These are phyloP conservation scores for Puntigrus tetrazona DNA, from an alignment of 2,113 vertebrate genomes.

Conservation along the genomic window DNA sequence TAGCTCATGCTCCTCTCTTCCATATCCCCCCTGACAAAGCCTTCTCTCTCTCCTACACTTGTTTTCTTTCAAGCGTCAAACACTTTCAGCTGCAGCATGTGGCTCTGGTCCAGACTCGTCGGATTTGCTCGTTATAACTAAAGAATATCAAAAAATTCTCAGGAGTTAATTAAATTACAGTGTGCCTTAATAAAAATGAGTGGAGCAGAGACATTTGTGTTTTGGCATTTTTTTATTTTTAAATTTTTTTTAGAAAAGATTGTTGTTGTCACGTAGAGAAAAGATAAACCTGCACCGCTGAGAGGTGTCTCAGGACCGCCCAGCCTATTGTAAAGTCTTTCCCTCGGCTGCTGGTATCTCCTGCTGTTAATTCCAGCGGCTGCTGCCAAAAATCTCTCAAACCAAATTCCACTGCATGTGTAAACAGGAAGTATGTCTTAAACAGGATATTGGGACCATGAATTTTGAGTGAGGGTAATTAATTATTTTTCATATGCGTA, in stretches of 20 bases:
- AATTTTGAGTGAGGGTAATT: background rate
- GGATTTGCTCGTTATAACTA: conserved; percentile 53
- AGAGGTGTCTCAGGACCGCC: conserved; percentile 42
- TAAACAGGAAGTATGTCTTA: conserved; percentile 61
- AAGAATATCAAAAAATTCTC: conserved; percentile 56
- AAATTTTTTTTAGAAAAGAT: conserved; percentile 44
- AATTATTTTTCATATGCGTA: too few species aligned
- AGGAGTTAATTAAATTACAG: conserved; percentile 59
- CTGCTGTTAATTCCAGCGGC: conserved; percentile 61
- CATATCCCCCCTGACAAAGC: conserved; percentile 64
- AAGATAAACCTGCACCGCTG: conserved; percentile 56
- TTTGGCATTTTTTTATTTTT: conserved; percentile 48
- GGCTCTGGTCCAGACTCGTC: conserved; percentile 17
- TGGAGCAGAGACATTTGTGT: conserved; percentile 52
- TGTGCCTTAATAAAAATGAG: conserved; percentile 44
- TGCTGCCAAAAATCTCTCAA: conserved; percentile 64
- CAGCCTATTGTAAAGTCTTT: background rate
- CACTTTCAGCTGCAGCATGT: conserved; percentile 28
- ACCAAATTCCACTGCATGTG: conserved; percentile 55
- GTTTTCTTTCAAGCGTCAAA: conserved; percentile 51
- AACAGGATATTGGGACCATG: conserved; percentile 26
- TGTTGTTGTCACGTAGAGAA: conserved; percentile 39
- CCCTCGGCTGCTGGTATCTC: conserved; percentile 53
- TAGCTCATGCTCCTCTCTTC: conserved; percentile 51
- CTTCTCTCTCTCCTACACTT: conserved; percentile 45